phyloP scores from a whole-genome alignment of 2,888 invertebrate species.

The Phaedon cochleariae region DNA sequence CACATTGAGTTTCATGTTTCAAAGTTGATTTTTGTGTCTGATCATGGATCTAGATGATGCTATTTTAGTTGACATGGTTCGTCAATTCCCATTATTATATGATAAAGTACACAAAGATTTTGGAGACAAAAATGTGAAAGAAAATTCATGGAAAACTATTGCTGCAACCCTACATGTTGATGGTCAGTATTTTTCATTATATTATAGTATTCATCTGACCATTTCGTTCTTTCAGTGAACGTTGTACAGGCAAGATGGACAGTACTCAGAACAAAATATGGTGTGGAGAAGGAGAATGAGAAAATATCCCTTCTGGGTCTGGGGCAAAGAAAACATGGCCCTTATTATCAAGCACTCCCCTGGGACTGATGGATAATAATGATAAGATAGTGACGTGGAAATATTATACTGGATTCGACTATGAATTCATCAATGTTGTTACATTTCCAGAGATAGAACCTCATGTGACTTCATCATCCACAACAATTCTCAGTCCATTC shows the following conservation, averaged over 20 bases:
- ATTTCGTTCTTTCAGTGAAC: neutral
- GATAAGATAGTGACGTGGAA: neutral
- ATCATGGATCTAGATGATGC: too few relatives aligned
- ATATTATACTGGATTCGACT: slow-evolving; percentile 16
- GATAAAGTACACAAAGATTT: neutral
- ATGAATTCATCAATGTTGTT: slow-evolving; percentile 9
- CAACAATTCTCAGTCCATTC: slow-evolving; percentile 15
- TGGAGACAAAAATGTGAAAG: neutral
- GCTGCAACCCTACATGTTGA: slow-evolving; percentile 3
- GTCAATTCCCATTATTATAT: neutral
- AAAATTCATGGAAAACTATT: neutral
- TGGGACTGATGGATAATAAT: slow-evolving; percentile 1
- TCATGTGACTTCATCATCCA: slow-evolving; percentile 11
- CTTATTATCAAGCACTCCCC: slow-evolving; percentile 8
- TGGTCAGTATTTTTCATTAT: neutral
- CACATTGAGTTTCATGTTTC: too few relatives aligned
- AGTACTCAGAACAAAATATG: neutral
- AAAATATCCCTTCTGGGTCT: neutral
- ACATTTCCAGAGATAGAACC: slow-evolving; percentile 15
- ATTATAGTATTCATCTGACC: neutral
- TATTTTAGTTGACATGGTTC: too few relatives aligned
- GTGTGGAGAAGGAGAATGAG: neutral
- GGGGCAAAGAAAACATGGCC: neutral
- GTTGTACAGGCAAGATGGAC: neutral
- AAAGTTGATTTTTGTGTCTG: too few relatives aligned